Evolutionary conservation across 2,888 invertebrate genomes (phyloP).

Genomic region (Seira ritae): DNA sequence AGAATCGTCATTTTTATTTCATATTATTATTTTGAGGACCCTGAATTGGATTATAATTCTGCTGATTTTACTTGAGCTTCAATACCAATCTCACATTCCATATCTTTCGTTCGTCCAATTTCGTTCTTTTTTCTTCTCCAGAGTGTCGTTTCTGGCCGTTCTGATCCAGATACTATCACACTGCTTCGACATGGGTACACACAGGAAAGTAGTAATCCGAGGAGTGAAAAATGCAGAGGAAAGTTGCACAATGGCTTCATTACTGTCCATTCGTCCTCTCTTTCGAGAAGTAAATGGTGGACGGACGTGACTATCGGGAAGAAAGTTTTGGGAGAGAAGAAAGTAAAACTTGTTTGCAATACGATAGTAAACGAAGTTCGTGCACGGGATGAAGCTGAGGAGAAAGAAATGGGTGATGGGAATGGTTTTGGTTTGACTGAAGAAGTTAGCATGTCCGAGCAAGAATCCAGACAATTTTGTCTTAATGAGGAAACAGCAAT

Average conservation of each 20-base stretch:
- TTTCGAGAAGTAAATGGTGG: constrained; percentile 38
- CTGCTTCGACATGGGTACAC: constrained; percentile 70
- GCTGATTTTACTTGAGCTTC: background rate
- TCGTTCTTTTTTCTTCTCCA: constrained; percentile 75
- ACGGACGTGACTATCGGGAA: constrained; percentile 76
- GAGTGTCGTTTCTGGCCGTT: constrained; percentile 87
- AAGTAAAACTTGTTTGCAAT: constrained; percentile 77
- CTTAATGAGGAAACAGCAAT: constrained; percentile 79
- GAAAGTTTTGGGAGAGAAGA: constrained; percentile 76
- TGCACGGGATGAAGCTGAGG: constrained; percentile 73
- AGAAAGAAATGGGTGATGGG: background rate
- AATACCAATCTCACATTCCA: background rate
- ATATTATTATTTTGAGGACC: constrained; percentile 15
- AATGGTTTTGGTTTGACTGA: constrained; percentile 75
- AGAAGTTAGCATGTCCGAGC: constrained; percentile 76
- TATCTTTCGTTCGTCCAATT: background rate
- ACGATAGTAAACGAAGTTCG: constrained; percentile 71
- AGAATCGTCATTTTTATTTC: background rate
- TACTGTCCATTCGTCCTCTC: constrained; percentile 13
- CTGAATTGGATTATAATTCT: constrained; percentile 37
- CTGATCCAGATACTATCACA: constrained; percentile 85
- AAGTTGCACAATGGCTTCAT: constrained; percentile 56
- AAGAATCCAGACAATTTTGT: constrained; percentile 78
- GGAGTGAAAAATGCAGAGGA: constrained; percentile 70
- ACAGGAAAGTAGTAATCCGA: constrained; percentile 78